These are phyloP conservation scores for Conus betulinus DNA, from an alignment of 1,140 invertebrate species.

Conservation along the genomic window DNA sequence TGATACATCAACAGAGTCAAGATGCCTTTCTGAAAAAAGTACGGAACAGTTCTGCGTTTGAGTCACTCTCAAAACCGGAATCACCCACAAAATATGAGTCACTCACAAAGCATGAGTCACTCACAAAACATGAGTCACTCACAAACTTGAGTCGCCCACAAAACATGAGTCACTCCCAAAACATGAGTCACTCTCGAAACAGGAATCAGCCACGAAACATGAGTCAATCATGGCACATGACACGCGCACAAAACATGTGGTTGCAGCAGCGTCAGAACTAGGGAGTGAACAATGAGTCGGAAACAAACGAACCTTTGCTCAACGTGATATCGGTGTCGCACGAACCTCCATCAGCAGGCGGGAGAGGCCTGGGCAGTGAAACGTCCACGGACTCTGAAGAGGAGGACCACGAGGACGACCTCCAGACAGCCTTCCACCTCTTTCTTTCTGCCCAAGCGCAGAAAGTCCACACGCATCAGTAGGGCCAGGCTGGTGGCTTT, in stretches of 20 bases:
- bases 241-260: neutral
- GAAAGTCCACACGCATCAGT: neutral
- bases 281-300: neutral
- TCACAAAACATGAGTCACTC: neutral
- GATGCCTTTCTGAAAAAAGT: neutral
- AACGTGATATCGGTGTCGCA: neutral
- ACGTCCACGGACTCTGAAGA: neutral
- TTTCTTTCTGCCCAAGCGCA: neutral
- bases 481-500: conserved; percentile 3
- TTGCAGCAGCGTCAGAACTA: neutral
- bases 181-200: neutral
- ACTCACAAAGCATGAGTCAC: neutral
- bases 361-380: neutral
- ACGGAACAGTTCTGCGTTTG: neutral
- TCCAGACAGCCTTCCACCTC: neutral
- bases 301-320: neutral
- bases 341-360: neutral
- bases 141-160: neutral
- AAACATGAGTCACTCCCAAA: neutral
- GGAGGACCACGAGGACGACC: neutral
- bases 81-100: neutral
- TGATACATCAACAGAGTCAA: neutral
- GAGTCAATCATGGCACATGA: neutral
- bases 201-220: neutral
- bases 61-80: neutral